Conservation (phyloP, 2,113 vertebrate species). For the Actinemys pallida region DNA sequence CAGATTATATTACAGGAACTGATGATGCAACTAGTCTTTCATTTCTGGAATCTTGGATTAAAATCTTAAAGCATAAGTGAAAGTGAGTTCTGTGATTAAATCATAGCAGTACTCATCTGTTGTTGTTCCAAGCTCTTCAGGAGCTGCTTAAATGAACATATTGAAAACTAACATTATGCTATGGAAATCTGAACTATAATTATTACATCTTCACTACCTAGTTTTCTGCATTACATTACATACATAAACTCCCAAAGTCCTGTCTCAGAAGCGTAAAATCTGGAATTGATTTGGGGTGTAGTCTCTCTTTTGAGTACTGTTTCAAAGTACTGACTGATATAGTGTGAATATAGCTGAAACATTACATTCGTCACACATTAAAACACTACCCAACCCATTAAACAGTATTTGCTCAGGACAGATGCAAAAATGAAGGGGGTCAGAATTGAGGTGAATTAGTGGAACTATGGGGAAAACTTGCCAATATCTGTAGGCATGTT, state of each 20-base stretch:
- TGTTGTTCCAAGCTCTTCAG: constrained; percentile 41
- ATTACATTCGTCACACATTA: neutral
- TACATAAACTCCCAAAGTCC: neutral
- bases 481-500: neutral
- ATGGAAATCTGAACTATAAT: constrained; percentile 18
- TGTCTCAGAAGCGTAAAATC: neutral
- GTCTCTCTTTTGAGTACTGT: neutral
- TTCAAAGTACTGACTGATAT: neutral
- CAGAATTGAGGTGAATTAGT: rapidly evolving
- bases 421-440: neutral
- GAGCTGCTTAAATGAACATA: neutral
- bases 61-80: constrained; percentile 30
- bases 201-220: neutral
- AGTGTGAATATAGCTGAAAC: neutral
- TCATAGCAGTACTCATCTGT: constrained; percentile 5
- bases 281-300: neutral
- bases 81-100: constrained; percentile 42
- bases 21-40: constrained; percentile 46
- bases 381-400: neutral
- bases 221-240: constrained; percentile 13
- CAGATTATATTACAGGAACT: constrained; percentile 40
- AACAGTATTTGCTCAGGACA: neutral
- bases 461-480: neutral
- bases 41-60: constrained; percentile 33
- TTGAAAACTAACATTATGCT: neutral